These are phyloP conservation scores for Lasioglossum lativentre DNA, from an alignment of 2,888 invertebrate species.

Conservation along the genomic window DNA sequence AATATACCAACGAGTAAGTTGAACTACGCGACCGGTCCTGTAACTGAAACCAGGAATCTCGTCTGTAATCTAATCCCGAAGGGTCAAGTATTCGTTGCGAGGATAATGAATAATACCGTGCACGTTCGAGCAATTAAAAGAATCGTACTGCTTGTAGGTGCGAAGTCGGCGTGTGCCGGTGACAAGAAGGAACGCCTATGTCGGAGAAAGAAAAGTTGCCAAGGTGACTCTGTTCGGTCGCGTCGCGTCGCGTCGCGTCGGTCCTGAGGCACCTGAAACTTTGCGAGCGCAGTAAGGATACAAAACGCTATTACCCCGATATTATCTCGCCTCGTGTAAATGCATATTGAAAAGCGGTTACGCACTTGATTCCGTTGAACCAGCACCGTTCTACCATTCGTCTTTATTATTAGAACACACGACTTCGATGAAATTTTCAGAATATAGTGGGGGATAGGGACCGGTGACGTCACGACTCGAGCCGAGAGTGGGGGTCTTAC, in stretches of 20 bases:
- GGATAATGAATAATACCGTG: not conserved
- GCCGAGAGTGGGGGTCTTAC: too few species aligned
- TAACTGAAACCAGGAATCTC: not conserved
- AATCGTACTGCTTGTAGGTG: not conserved
- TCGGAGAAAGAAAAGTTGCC: conserved; percentile 23
- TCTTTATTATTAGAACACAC: too few species aligned
- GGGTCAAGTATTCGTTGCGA: not conserved
- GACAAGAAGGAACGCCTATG: conserved; percentile 10
- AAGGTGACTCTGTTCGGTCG: conserved; percentile 25
- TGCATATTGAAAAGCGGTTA: conserved; percentile 55
- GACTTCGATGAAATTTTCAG: too few species aligned
- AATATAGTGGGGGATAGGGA: too few species aligned
- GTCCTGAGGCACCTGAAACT: conserved; percentile 30
- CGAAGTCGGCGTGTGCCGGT: conserved; percentile 44
- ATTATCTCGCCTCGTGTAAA: conserved; percentile 58
- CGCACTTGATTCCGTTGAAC: conserved; percentile 20
- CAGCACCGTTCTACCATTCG: not conserved
- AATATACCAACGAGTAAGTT: too few species aligned
- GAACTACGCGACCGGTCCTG: too few species aligned
- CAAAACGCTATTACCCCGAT: conserved; percentile 52
- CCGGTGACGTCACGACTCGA: too few species aligned
- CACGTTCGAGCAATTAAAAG: not conserved
- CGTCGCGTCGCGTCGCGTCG: not conserved
- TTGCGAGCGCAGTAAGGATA: conserved; percentile 42
- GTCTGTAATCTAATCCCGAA: not conserved